phyloP scores from a whole-genome alignment of 2,888 invertebrate species.

The Pristionchus exspectatus region DNA sequence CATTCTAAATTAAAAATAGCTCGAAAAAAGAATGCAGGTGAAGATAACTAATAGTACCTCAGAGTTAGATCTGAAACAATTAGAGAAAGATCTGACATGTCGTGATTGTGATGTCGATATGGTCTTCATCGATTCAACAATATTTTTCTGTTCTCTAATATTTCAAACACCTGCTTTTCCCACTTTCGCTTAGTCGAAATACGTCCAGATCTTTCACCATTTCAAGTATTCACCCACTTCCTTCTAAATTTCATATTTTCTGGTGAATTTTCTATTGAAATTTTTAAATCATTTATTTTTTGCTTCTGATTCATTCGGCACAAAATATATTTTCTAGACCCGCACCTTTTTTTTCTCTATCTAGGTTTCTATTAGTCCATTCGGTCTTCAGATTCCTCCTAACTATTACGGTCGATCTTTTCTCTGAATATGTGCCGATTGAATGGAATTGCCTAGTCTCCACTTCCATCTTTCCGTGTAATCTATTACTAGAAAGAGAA shows the following conservation, averaged over 20 bases:
- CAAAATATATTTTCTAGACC: no score
- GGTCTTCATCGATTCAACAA: not conserved
- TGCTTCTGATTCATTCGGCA: no score
- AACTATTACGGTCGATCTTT: not conserved
- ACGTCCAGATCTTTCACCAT: not conserved
- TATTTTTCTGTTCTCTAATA: not conserved
- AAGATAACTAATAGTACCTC: not conserved
- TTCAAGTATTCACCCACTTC: not conserved
- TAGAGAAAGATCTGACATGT: not conserved
- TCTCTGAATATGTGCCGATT: not conserved
- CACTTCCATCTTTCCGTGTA: slow-evolving; percentile 17
- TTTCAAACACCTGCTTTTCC: not conserved
- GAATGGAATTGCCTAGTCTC: slow-evolving; percentile 15
- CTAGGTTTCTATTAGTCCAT: not conserved
- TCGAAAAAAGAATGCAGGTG: not conserved
- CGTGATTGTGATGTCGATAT: not conserved
- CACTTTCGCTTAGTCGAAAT: not conserved
- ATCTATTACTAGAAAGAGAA: not conserved
- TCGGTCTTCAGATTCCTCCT: not conserved
- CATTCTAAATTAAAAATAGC: not conserved
- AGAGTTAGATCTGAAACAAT: not conserved
- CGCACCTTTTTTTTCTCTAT: not conserved
- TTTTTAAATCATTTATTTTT: not conserved
- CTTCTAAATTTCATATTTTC: not conserved
- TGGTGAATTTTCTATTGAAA: no score